Base-by-base conservation (phyloP, 2,888 invertebrate genomes). In the Sarcophaga rosellei region DNA sequence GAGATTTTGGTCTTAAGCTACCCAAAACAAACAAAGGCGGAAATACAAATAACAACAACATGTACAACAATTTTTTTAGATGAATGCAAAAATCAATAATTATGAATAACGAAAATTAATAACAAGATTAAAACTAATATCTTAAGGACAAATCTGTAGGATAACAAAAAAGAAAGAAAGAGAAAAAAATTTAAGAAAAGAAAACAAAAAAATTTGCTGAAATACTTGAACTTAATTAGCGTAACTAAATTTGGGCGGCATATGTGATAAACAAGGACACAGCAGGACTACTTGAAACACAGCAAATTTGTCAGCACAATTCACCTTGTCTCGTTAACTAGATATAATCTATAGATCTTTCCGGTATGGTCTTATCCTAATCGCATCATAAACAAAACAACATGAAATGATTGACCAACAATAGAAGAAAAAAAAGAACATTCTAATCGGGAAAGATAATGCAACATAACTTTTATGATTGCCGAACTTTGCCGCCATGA, bases 261-360 rank as follows among this genome's bases (percentile, higher is more conserved):
- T 80, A 47, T 70, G 65, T 75, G 70, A 75, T 65, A 79, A 68
- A 70, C 73, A 73, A 79, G 62, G 23, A 73, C 81, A 57, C 80
- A 82, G 77, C 75, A 78, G 21, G 83, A 25, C 68, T 70, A 4
- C 65, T 57, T 47, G 44, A 25, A 65, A 68, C 73, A 47, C 47
- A 57, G 73, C 79, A 88, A 89, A 91, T 92, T 92, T 92, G 92
- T 92, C 92, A 92, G 92, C 92, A 91, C 87, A 85, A 88, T 75
- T 81, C 77, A 69, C 70, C 68, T 79, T 44, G 61, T 66, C 77
- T 66, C 47, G 63, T 65, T 57, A 65, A 69, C 63, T 25, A 81
- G 63, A 15, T 57, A 17, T 25, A 57, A 77, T 69, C 73, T 78
- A 35, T 35, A 57, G 69, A 86, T 86, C 86, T 86, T 81, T 79